A percentile compares a stretch with the other conserved stretches of the same genome.
These are phyloP conservation scores for Galbula dea DNA, from an alignment of 2,113 vertebrate species.

Conservation along the genomic window DNA sequence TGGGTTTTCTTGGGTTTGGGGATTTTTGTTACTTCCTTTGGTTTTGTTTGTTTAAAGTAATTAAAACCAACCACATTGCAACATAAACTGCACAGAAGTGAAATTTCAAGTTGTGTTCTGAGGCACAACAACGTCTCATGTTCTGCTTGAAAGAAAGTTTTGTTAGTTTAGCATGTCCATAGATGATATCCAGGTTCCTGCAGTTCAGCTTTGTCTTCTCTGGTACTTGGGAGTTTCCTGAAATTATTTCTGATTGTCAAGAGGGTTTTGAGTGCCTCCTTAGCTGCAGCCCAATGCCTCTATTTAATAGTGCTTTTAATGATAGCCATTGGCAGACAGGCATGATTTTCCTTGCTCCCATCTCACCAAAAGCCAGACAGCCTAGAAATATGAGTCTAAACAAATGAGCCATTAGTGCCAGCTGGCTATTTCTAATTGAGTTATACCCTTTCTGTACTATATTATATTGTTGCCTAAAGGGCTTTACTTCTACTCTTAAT, in stretches of 20 bases:
- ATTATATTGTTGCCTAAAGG: background rate
- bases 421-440: conserved; percentile 23
- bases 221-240: background rate
- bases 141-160: background rate
- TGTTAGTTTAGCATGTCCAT: background rate
- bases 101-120: background rate
- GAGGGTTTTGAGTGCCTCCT: background rate
- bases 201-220: background rate
- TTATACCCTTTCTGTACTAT: conserved; percentile 25
- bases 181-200: background rate
- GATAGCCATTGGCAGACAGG: background rate
- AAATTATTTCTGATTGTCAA: background rate
- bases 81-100: background rate
- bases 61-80: background rate
- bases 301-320: background rate
- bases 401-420: conserved; percentile 56
- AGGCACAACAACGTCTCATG: background rate
- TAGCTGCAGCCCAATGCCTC: background rate
- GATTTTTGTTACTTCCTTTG: background rate
- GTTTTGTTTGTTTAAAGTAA: background rate
- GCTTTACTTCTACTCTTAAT: conserved; percentile 4
- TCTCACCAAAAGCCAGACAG: conserved; percentile 36
- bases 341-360: background rate
- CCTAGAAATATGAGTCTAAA: conserved; percentile 23
- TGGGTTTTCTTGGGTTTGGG: too few relatives aligned